Conservation (phyloP, 2,113 vertebrate species). For the Strigops habroptila region DNA sequence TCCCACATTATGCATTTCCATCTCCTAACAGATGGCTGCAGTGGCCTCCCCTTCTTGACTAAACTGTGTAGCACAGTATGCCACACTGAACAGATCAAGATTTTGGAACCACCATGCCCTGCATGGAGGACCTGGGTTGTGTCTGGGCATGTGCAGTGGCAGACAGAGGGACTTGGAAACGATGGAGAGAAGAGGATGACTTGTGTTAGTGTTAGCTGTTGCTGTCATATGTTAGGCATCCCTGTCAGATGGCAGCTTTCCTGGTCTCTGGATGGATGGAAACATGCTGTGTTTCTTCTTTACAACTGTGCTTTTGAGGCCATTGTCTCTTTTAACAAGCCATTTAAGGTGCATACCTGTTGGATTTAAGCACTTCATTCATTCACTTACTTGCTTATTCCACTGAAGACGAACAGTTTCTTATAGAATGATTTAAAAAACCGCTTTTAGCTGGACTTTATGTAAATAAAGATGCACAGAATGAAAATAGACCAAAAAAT, state of each 20-base stretch:
- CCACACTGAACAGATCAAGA: not conserved
- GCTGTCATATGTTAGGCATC: constrained; percentile 3
- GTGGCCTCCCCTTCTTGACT: not conserved
- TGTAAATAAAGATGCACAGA: not conserved
- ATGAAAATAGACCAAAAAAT: not conserved
- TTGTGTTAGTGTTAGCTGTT: not conserved
- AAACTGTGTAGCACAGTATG: not conserved
- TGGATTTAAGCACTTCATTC: not conserved
- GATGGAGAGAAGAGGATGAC: not conserved
- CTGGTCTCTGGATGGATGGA: not conserved
- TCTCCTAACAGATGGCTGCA: not conserved
- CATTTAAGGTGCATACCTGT: not conserved
- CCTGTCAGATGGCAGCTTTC: not conserved
- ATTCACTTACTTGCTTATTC: not conserved
- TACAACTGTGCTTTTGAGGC: not conserved
- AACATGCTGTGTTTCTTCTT: not conserved
- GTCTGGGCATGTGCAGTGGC: not conserved
- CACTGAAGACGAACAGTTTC: not conserved
- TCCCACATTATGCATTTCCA: not conserved
- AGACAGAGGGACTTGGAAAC: constrained; percentile 22
- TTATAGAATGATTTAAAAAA: not conserved
- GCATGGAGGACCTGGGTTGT: not conserved
- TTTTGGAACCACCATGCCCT: not conserved
- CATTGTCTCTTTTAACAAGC: not conserved
- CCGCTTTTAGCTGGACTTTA: not conserved